These are phyloP conservation scores for Calephelis perditalis DNA, from an alignment of 2,888 invertebrate genomes.

Conservation along the genomic window DNA sequence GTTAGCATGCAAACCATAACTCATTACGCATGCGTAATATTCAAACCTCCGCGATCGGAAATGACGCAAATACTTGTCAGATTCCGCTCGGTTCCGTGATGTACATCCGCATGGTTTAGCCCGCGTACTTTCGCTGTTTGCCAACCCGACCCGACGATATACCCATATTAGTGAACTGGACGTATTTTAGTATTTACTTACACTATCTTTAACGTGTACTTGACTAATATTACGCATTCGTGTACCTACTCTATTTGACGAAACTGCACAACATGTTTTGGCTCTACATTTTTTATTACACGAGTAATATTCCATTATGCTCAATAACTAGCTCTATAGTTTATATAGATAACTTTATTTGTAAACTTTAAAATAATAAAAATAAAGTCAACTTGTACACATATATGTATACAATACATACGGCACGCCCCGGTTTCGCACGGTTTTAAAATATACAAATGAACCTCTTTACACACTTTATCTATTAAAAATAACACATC, in stretches of 20 bases:
- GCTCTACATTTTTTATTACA: too few relatives aligned
- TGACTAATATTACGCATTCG: conserved; percentile 15
- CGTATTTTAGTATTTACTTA: conserved; percentile 23
- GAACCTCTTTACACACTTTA: too few relatives aligned
- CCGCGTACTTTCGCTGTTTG: conserved; percentile 46
- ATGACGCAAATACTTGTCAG: conserved; percentile 38
- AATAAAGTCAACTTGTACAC: too few relatives aligned
- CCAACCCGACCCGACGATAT: conserved; percentile 32
- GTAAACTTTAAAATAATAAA: too few relatives aligned
- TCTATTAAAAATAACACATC: too few relatives aligned
- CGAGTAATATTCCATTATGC: too few relatives aligned
- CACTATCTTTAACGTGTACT: conserved; percentile 17
- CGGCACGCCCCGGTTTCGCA: too few relatives aligned
- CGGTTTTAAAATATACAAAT: too few relatives aligned
- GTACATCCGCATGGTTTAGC: conserved; percentile 39
- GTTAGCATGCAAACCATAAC: conserved; percentile 12
- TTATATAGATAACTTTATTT: too few relatives aligned
- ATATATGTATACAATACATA: too few relatives aligned
- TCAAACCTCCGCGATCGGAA: conserved; percentile 32
- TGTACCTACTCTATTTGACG: conserved; percentile 13
- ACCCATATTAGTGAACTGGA: conserved; percentile 20
- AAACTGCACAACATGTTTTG: too few relatives aligned
- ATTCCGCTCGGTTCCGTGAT: conserved; percentile 42
- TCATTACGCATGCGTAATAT: conserved; percentile 15
- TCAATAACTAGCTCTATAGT: too few relatives aligned